phyloP scores from a whole-genome alignment of 1,140 invertebrate species.

The Atopsyche davidsoni region DNA sequence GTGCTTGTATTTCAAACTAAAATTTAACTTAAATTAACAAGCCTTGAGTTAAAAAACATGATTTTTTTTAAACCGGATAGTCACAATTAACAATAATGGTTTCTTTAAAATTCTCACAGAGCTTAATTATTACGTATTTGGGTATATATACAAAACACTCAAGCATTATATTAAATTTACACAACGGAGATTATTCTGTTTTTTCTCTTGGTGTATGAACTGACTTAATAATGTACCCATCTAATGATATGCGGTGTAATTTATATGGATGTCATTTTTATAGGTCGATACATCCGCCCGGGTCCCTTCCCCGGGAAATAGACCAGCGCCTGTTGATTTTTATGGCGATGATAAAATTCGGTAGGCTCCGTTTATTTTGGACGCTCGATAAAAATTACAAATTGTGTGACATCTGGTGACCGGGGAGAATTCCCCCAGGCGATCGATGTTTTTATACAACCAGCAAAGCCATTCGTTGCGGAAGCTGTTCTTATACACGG shows the following conservation, averaged over 20 bases:
- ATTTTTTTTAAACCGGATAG: slow-evolving; percentile 11
- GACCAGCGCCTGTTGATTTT: slow-evolving; percentile 9
- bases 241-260: slow-evolving; percentile 24
- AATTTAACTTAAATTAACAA: slow-evolving; percentile 19
- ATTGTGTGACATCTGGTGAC: no score
- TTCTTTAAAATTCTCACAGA: slow-evolving; percentile 15
- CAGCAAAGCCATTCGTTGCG: no score
- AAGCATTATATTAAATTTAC: no score
- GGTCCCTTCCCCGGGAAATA: slow-evolving; percentile 3
- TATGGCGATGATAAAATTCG: slow-evolving; percentile 10
- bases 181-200: no score
- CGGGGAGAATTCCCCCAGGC: no score
- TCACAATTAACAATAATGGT: slow-evolving; percentile 18
- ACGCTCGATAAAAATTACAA: not conserved
- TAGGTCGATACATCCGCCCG: slow-evolving; percentile 17
- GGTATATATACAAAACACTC: slow-evolving; percentile 10
- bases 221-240: no score
- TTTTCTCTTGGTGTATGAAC: no score
- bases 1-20: slow-evolving; percentile 16
- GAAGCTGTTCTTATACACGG: no score
- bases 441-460: no score
- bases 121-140: slow-evolving; percentile 8
- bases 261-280: slow-evolving; percentile 26
- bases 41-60: slow-evolving; percentile 9
- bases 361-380: slow-evolving; percentile 2